phyloP scores from a whole-genome alignment of 2,797 vertebrate species.

The Botia almorhae region DNA sequence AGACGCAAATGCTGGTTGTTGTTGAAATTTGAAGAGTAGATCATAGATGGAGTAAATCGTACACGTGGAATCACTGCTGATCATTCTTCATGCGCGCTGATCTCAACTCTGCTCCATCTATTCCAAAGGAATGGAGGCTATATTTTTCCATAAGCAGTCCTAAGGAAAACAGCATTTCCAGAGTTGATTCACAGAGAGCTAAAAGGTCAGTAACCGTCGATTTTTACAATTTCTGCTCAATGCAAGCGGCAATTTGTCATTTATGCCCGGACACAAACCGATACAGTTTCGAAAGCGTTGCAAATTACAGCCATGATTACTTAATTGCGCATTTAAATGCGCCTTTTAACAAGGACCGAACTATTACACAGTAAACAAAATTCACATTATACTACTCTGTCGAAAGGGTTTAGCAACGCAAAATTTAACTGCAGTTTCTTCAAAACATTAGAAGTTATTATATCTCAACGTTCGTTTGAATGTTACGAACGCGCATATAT shows the following conservation, averaged over 20 bases:
- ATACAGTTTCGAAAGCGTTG: background rate
- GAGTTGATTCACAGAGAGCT: background rate
- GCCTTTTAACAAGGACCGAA: background rate
- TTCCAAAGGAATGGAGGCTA: background rate
- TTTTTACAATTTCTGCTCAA: background rate
- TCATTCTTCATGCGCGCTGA: background rate
- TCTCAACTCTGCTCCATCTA: background rate
- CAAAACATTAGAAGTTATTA: background rate
- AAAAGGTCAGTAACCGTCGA: background rate
- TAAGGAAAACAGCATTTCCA: slow-evolving; percentile 3
- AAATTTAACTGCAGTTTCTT: background rate
- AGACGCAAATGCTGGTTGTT: background rate
- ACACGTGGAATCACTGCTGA: background rate
- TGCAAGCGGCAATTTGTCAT: background rate
- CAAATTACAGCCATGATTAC: background rate
- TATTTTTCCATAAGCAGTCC: background rate
- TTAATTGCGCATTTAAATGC: background rate
- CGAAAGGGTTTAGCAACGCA: background rate
- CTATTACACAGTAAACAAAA: background rate
- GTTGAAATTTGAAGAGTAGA: background rate
- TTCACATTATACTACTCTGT: background rate
- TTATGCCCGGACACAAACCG: background rate
- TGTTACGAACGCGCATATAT: background rate
- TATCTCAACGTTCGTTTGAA: background rate
- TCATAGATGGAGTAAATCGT: background rate